Evolutionary conservation across 2,113 vertebrate genomes (phyloP).

Genomic region (Corythaixoides concolor): DNA sequence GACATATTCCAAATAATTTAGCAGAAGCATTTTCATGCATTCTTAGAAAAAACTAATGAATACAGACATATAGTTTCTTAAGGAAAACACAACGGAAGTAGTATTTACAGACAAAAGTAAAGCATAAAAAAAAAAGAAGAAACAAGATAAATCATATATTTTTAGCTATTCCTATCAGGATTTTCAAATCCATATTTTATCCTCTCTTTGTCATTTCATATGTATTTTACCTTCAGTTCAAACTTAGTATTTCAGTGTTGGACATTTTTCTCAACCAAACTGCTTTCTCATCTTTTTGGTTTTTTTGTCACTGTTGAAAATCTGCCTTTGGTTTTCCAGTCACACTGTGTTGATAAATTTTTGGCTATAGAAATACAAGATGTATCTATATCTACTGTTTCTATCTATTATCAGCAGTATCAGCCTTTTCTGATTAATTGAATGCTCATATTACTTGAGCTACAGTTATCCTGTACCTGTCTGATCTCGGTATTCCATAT

Average conservation of each 20-base stretch:
- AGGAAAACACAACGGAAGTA: not conserved
- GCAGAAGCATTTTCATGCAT: not conserved
- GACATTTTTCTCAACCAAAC: not conserved
- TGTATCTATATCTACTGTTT: not conserved
- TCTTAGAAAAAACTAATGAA: not conserved
- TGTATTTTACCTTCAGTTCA: not conserved
- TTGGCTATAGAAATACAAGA: not conserved
- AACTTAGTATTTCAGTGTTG: not conserved
- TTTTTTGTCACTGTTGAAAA: not conserved
- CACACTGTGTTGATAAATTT: not conserved
- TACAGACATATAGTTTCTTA: not conserved
- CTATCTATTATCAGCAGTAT: not conserved
- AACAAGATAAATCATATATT: not conserved
- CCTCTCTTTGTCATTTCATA: not conserved
- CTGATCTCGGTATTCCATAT: not conserved
- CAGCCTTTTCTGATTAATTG: not conserved
- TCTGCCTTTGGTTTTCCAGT: not conserved
- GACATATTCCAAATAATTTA: not conserved
- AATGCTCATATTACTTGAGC: not conserved
- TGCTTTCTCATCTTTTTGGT: not conserved
- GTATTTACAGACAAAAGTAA: not conserved
- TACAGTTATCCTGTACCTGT: not conserved
- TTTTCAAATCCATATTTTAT: not conserved
- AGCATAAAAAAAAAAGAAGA: not conserved
- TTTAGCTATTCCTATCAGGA: not conserved